Percentiles rank a stretch among this genome's conserved stretches.
These are phyloP conservation scores for Hyaena hyaena DNA, from an alignment of 2,113 vertebrate genomes.

Conservation along the genomic window DNA sequence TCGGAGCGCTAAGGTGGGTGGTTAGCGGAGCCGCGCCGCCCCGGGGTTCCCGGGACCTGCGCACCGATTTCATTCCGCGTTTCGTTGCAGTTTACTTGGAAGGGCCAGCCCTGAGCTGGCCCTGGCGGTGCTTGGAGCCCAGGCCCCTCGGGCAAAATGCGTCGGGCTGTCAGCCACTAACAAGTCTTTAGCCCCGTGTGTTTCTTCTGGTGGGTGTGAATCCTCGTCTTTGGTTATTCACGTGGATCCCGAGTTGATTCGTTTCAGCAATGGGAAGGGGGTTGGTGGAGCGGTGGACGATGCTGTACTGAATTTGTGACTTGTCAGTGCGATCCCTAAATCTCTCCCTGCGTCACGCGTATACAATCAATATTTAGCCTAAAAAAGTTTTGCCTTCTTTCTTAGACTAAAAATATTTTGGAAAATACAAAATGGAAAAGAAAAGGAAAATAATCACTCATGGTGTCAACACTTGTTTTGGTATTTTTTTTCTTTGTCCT, in stretches of 20 bases:
- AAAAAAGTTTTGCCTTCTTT: background rate
- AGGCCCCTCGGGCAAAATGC: background rate
- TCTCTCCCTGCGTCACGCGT: background rate
- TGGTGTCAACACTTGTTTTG: background rate
- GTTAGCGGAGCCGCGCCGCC: background rate
- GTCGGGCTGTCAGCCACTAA: background rate
- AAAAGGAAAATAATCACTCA: background rate
- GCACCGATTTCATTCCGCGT: rapidly evolving
- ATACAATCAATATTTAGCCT: background rate
- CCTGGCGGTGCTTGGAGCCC: background rate
- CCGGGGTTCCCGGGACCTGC: background rate
- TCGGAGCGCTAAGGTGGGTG: background rate
- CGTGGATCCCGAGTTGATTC: too few species aligned
- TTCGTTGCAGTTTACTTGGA: background rate
- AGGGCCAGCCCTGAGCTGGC: background rate
- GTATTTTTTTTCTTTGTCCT: background rate
- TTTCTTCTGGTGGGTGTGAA: background rate
- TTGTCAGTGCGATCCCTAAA: background rate
- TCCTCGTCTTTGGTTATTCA: background rate
- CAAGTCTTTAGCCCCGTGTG: background rate
- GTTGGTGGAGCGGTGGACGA: background rate
- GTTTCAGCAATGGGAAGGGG: background rate
- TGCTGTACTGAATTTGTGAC: background rate
- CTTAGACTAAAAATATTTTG: background rate
- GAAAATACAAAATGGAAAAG: background rate